A percentile compares a stretch with the other conserved stretches of the same genome.
phyloP scores from a whole-genome alignment of 1,140 invertebrate species.

The Tyrophagus putrescentiae region DNA sequence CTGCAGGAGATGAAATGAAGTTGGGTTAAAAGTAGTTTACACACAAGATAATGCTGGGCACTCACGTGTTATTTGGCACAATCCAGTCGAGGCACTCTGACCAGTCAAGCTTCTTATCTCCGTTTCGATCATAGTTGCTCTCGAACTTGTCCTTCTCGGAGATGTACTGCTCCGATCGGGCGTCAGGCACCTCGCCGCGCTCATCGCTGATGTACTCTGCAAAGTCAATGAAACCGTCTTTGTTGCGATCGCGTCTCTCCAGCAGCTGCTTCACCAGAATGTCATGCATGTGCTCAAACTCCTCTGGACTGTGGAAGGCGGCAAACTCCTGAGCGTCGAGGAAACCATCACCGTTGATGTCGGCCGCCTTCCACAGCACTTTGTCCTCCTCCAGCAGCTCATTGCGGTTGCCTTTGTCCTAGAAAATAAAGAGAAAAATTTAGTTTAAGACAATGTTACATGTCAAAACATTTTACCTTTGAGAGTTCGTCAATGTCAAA shows the following conservation, averaged over 20 bases:
- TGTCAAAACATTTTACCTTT: constrained; percentile 22
- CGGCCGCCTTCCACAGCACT: constrained; percentile 67
- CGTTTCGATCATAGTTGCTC: constrained; percentile 66
- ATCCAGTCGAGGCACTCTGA: constrained; percentile 76
- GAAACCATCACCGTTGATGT: constrained; percentile 61
- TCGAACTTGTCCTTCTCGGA: constrained; percentile 81
- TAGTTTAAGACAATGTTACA: not conserved
- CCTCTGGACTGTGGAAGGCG: constrained; percentile 82
- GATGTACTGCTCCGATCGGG: constrained; percentile 31
- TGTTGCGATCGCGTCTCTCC: constrained; percentile 24
- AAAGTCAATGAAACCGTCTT: constrained; percentile 19
- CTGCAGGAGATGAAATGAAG: constrained; percentile 33
- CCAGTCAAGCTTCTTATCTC: constrained; percentile 61
- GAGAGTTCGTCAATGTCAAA: constrained; percentile 50
- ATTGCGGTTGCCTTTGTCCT: not conserved
- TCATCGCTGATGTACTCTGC: constrained; percentile 27
- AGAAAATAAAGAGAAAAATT: not conserved
- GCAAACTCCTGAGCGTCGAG: constrained; percentile 66
- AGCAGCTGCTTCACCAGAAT: constrained; percentile 25
- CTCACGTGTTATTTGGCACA: constrained; percentile 75
- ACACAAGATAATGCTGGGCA: not conserved
- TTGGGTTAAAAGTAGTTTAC: not conserved
- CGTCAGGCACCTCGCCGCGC: constrained; percentile 18
- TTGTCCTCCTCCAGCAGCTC: constrained; percentile 54
- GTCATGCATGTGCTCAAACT: constrained; percentile 71